Percentiles rank a stretch among this genome's conserved stretches.
phyloP scores from a whole-genome alignment of 2,113 vertebrate species.

The Phalacrocorax pelagicus region DNA sequence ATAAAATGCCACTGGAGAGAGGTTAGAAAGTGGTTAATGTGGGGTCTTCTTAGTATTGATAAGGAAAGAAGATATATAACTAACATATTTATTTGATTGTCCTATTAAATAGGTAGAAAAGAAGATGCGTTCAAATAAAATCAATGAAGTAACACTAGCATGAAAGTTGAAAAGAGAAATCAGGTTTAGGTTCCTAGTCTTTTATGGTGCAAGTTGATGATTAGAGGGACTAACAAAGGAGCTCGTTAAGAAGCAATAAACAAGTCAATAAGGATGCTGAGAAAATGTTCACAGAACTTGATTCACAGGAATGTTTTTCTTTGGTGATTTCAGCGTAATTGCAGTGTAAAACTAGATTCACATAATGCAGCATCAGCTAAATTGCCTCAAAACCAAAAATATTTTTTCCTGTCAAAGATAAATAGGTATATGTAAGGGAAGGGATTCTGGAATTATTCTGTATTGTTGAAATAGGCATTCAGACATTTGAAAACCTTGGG shows the following conservation, averaged over 20 bases:
- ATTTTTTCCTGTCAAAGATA: background rate
- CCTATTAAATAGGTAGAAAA: background rate
- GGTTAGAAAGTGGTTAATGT: background rate
- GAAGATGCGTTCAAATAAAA: background rate
- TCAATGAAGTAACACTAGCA: background rate
- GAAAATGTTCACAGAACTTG: background rate
- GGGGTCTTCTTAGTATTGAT: background rate
- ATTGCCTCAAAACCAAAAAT: background rate
- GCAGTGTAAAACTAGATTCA: background rate
- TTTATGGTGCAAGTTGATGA: background rate
- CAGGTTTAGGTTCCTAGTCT: background rate
- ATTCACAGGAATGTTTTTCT: background rate
- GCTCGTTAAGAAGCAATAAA: background rate
- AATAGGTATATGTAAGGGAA: background rate
- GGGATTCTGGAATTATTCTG: background rate
- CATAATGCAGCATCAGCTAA: background rate
- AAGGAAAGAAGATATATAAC: background rate
- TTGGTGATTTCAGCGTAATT: background rate
- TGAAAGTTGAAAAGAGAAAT: background rate
- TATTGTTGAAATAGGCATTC: background rate
- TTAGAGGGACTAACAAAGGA: background rate
- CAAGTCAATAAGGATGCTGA: background rate
- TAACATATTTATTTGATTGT: background rate
- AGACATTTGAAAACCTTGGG: background rate
- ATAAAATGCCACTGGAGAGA: background rate